Evolutionary conservation across 2,113 vertebrate species (phyloP), one percentile per base, ranked within the genome.

Genomic region (Leptobrachium ailaonicum): DNA sequence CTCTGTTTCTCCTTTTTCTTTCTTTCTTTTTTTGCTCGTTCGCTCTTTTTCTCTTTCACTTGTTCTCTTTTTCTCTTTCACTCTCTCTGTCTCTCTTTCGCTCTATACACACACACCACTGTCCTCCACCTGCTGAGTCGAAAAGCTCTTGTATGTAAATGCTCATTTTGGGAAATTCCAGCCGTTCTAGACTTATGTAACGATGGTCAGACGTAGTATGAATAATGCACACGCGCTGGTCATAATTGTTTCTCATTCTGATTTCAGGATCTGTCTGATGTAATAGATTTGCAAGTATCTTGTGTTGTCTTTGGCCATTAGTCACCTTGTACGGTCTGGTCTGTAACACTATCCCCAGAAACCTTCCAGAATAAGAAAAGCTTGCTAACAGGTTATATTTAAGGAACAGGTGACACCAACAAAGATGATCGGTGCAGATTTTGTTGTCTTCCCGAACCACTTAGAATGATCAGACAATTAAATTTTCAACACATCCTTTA

Each of bases 391-490:
- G 84, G 81, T 82, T 85, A 87, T 87, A 84, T 85, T 85, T 87
- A 40, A 88, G 84, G 85, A 90, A 77, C 85, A 87, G 88, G 87
- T 92, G 92, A 91, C 87, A 90, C 89, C 84, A 54, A 85, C 83
- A 83, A 83, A 91, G 92, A 88, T 79, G 82, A 88, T 87, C 66
- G 0, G 82, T 71, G 74, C 90, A 86, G 89, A 91, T 90, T 92
- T 92, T 87, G 82, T 88, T 90, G 90, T 92, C 86, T 92, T 93
- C 88, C 85, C 84, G 66, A 92, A 90, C 91, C 92, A 91, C 93
- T 95, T 92, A 91, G 90, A 89, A 91, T 91, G 93, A 94, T 95
- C 90, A 95, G 92, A 93, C 89, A 89, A 90, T 93, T 94, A 93
- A 94, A 92, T 90, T 94, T 94, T 93, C 86, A 93, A 77, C 83